phyloP scores from a whole-genome alignment of 2,113 vertebrate genomes.

The Sminthopsis crassicaudata region DNA sequence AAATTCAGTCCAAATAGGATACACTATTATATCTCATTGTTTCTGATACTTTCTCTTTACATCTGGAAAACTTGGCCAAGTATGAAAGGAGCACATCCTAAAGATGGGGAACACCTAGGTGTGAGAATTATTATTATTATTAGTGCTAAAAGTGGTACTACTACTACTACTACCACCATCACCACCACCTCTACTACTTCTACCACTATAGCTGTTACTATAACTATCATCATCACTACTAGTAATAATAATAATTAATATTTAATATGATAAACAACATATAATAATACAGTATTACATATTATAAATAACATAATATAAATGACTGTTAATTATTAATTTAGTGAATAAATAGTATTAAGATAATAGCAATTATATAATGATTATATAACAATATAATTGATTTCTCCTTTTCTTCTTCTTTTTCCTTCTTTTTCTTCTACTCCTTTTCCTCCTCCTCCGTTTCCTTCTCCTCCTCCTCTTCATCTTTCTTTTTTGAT shows the following conservation, averaged over 20 bases:
- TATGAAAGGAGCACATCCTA: not conserved
- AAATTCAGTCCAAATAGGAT: not conserved
- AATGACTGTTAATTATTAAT: not conserved
- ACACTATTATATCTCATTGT: not conserved
- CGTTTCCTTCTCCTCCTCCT: too few species aligned
- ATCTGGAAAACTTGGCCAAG: not conserved
- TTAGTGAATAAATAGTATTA: not conserved
- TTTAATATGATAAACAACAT: not conserved
- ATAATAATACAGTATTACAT: not conserved
- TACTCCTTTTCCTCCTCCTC: too few species aligned
- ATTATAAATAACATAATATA: not conserved
- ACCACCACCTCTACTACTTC: too few species aligned
- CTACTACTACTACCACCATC: not conserved
- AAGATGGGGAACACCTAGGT: not conserved
- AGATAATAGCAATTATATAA: not conserved
- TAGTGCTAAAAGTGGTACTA: too few species aligned
- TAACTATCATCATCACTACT: too few species aligned
- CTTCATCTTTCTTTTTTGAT: too few species aligned
- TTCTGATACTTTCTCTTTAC: not conserved
- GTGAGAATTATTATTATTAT: not conserved
- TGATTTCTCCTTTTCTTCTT: not conserved
- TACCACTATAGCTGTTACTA: too few species aligned
- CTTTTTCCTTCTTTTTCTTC: too few species aligned
- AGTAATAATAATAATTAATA: not conserved
- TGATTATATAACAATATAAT: too few species aligned